phyloP scores from a whole-genome alignment of 2,888 invertebrate species.

The Dasypolia templi region DNA sequence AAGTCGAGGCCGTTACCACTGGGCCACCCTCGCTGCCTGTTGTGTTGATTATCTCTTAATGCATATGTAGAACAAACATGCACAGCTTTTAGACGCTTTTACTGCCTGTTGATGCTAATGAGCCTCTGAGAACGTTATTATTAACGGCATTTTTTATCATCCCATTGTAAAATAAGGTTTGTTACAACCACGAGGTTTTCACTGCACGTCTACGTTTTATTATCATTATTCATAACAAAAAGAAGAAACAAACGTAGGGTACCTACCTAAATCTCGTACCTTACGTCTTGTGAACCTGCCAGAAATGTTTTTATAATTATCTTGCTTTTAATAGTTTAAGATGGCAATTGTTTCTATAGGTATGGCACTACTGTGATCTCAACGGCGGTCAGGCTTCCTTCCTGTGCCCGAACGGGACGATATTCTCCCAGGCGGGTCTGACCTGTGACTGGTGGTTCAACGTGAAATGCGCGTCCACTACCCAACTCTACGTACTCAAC shows the following conservation, averaged over 20 bases:
- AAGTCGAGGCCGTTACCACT: too few relatives aligned
- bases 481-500: constrained; percentile 96
- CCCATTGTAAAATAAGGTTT: background rate
- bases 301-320: background rate
- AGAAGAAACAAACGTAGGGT: too few relatives aligned
- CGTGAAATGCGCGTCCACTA: constrained; percentile 95
- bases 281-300: too few relatives aligned
- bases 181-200: background rate
- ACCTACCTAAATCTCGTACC: too few relatives aligned
- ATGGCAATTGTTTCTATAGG: constrained; percentile 86
- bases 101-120: background rate
- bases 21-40: too few relatives aligned
- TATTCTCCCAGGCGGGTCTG: constrained; percentile 96
- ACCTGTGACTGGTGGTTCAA: constrained; percentile 99
- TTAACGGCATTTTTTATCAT: background rate
- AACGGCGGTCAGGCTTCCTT: constrained; percentile 97
- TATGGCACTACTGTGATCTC: constrained; percentile 97
- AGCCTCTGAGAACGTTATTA: background rate
- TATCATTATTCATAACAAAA: too few relatives aligned
- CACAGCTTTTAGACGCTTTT: background rate
- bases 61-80: background rate
- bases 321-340: background rate
- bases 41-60: background rate
- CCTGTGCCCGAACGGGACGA: constrained; percentile 96
- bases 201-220: background rate